Percentiles rank a stretch among this genome's conserved stretches.
Conservation (phyloP, 2,113 vertebrate species). For the Petrocephalus zakoni region DNA sequence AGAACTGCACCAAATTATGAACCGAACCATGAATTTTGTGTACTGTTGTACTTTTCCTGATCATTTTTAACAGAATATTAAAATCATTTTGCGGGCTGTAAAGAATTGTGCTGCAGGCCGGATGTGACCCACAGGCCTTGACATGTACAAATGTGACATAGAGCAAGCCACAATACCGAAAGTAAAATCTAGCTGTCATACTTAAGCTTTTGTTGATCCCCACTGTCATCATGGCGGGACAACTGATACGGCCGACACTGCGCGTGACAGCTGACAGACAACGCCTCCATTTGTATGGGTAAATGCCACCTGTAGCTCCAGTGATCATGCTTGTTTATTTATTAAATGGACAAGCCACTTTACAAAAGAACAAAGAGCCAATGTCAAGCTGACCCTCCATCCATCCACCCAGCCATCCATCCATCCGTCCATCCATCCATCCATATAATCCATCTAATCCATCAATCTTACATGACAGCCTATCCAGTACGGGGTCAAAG, state of each 20-base stretch:
- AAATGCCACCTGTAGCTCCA: slow-evolving; percentile 34
- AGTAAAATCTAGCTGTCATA: neutral
- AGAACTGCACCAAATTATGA: neutral
- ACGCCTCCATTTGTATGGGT: slow-evolving; percentile 20
- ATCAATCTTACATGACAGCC: neutral
- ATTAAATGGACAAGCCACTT: slow-evolving; percentile 43
- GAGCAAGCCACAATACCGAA: neutral
- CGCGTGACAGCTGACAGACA: slow-evolving; percentile 35
- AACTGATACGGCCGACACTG: slow-evolving; percentile 30
- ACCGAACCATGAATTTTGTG: neutral
- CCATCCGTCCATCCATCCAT: neutral
- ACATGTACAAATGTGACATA: neutral
- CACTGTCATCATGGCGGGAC: slow-evolving; percentile 13
- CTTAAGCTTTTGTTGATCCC: slow-evolving; percentile 18
- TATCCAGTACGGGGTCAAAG: neutral
- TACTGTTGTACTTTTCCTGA: neutral
- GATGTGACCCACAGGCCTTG: neutral
- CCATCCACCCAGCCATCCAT: neutral
- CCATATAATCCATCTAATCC: neutral
- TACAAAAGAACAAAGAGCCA: slow-evolving; percentile 30
- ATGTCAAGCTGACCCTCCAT: neutral
- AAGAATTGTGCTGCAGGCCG: neutral
- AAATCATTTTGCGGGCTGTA: neutral
- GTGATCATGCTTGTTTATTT: slow-evolving; percentile 31
- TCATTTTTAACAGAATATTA: neutral